Evolutionary conservation across 1,140 invertebrate genomes (phyloP), one percentile per base, ranked within the genome.

Genomic region (Hylyphantes graminicola): DNA sequence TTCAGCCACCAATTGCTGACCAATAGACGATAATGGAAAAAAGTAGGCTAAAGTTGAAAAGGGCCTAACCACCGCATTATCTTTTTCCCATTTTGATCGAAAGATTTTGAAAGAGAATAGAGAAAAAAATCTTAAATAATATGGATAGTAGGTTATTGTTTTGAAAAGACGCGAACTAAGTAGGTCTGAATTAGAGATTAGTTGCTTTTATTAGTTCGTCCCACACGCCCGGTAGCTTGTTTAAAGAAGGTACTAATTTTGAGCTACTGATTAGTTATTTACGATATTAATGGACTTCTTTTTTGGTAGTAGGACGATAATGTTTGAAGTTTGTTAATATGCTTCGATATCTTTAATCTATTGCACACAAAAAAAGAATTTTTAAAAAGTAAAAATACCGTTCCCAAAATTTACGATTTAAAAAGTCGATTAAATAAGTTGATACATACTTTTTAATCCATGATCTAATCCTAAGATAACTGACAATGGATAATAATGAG

Each of bases 151-250:
- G 77, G 35, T 70, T 70, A 80, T 80, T 80, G 77, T 80, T 81
- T 81, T 10, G 11, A 63, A 81, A 81, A 73, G 59, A 63, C 67
- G 79, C 59, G 67, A 48, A 12, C 63, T 63, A 81, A 81, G 50
- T 73, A 81, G 67, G 67, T 57, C 57, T 73, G 67, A 57, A 73
- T 81, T 53, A 63, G 19, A 63, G 57, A 81, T 81, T 81, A 63
- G 79, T 81, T 81, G 72, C 79, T 64, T 81, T 81, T 81, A 81
- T 81, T 81, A 59, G 68, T 81, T 81, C 68, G 51, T 81, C 68
- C 67, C 55, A 81, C 67, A 73, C 59, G 17, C 35, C 55, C 68
- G 13, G 67, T 81, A 81, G 79, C 74, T 61, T 63, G 74, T 63
- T 53, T 35, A 51, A 64, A 55, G 70, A 7, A n/a, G 72, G 35